Conservation (phyloP, 1,140 invertebrate species). For the Trinorchestia longiramus region DNA sequence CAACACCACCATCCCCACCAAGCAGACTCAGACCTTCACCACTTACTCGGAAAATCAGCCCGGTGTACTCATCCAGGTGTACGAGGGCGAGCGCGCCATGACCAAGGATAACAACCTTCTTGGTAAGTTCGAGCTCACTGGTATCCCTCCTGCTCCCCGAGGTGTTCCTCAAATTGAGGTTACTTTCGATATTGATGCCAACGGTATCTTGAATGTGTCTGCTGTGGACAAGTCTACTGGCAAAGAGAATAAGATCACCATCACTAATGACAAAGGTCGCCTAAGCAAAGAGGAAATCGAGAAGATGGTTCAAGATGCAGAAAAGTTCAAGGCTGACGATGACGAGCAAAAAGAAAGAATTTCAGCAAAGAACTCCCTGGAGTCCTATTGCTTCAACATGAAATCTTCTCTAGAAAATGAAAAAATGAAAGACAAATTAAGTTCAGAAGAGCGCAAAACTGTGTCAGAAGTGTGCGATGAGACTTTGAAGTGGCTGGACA, state of each 20-base stretch:
- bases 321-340: constrained; percentile 68
- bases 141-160: constrained; percentile 93
- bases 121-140: constrained; percentile 93
- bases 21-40: constrained; percentile 70
- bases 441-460: constrained; percentile 73
- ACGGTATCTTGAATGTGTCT: constrained; percentile 84
- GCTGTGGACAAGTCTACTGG: constrained; percentile 84
- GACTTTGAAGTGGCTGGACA: constrained; percentile 71
- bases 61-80: constrained; percentile 74
- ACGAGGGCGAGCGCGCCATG: constrained; percentile 93
- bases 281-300: constrained; percentile 72
- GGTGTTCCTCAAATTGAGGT: constrained; percentile 86
- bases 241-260: constrained; percentile 80
- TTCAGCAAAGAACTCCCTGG: constrained; percentile 83
- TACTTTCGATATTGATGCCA: constrained; percentile 81
- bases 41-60: constrained; percentile 71
- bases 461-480: constrained; percentile 73
- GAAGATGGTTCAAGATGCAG: constrained; percentile 72
- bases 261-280: constrained; percentile 73
- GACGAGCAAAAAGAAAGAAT: constrained; percentile 77
- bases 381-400: constrained; percentile 98
- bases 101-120: constrained; percentile 93
- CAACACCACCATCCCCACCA: constrained; percentile 70
- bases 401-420: constrained; percentile 81
- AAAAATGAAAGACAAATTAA: constrained; percentile 71